These are phyloP conservation scores for Alligator sinensis DNA, from an alignment of 2,113 vertebrate genomes.

Conservation along the genomic window DNA sequence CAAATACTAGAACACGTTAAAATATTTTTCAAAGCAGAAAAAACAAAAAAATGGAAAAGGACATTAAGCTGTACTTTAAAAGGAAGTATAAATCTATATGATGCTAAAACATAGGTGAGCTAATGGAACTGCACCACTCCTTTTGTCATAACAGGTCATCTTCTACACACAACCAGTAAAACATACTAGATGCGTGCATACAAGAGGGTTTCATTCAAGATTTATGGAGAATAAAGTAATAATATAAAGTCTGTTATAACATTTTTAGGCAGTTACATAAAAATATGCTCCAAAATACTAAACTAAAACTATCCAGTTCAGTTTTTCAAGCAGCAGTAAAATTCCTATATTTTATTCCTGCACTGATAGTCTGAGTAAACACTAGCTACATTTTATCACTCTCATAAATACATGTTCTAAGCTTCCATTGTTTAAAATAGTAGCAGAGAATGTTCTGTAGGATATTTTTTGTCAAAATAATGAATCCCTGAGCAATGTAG, in stretches of 20 bases:
- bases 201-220: neutral
- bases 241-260: neutral
- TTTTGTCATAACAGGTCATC: accelerated
- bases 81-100: neutral
- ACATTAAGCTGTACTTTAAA: neutral
- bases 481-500: neutral
- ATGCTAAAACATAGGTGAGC: neutral
- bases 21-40: neutral
- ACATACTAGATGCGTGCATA: neutral
- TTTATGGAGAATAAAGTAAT: neutral
- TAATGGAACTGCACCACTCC: neutral
- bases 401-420: neutral
- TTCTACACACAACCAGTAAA: neutral
- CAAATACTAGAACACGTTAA: neutral
- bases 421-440: neutral
- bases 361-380: neutral
- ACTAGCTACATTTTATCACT: neutral
- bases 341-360: neutral
- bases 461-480: neutral
- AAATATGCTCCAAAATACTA: neutral
- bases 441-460: neutral
- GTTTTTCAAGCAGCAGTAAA: neutral
- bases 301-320: neutral
- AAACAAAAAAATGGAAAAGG: neutral
- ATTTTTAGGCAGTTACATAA: accelerated